Conservation (phyloP, 2,113 vertebrate species). For the Craseonycteris thonglongyai region DNA sequence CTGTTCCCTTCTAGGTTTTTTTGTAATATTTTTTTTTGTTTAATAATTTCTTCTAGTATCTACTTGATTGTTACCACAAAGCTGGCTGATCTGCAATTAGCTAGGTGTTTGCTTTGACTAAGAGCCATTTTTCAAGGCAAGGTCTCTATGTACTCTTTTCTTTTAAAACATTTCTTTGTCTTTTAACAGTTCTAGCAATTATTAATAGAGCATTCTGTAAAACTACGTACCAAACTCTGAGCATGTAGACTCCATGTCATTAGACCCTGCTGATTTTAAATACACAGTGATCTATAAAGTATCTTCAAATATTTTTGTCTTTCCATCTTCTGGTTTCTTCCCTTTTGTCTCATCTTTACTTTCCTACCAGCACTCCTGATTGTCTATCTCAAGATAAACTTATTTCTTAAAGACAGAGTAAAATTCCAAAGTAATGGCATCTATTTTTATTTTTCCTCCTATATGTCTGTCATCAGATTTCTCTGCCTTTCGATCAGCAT, state of each 20-base stretch:
- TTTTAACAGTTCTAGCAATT: neutral
- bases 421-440: neutral
- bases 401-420: neutral
- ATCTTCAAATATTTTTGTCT: neutral
- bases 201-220: neutral
- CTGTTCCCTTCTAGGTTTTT: neutral
- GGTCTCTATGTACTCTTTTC: neutral
- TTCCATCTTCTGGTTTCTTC: neutral
- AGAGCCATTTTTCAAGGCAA: neutral
- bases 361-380: neutral
- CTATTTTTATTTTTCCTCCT: neutral
- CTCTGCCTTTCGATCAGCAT: neutral
- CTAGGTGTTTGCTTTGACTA: neutral
- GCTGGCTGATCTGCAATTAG: neutral
- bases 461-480: neutral
- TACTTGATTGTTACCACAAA: conserved; percentile 28
- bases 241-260: neutral
- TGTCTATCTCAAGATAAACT: neutral
- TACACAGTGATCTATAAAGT: neutral
- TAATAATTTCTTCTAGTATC: conserved; percentile 16
- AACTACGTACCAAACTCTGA: neutral
- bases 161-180: neutral
- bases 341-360: neutral
- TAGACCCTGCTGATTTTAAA: neutral
- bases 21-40: neutral